Base-by-base conservation (phyloP, 2,113 vertebrate genomes). In the Talpa occidentalis region DNA sequence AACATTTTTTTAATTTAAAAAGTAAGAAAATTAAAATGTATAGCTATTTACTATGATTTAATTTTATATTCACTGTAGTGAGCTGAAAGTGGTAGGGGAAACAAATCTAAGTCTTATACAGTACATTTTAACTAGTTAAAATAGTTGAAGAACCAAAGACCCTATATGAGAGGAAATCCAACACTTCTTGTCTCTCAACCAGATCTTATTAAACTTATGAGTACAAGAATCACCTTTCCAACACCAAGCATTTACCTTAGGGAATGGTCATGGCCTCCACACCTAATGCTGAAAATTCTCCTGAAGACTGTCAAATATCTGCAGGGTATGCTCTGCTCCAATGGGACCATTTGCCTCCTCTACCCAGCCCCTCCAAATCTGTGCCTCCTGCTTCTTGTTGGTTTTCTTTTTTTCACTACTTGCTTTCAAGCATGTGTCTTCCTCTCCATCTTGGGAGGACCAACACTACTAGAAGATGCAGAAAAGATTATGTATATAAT, bases 141-240 rank as follows among this genome's bases (percentile, higher is more conserved):
- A 32, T 2, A 84, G 47, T 59, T 60, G 52, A 88, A 79, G 78
- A 79, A 69, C 74, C 52, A 77, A 70, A 91, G 73, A 83, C 37
- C 3, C 59, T 24, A 12, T 5, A 6, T 44, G 28, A 84, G 24
- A 44, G 42, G 6, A 79, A 84, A 44, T 69, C 4, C 42, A 84
- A 59, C 42, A 73, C 72, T 56, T 56, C 32, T 28, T 59, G 24
- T 28, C 54, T 86, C 81, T 62, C 78, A 83, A 78, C 52, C 17
- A 35, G 59, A 15, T 77, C 86, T 69, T 10, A 0, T 32, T 72
- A 77, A 79, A 87, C 32, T 32, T 56, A 88, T 40, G 12, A 70
- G 2, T 12, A 5, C 0, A 56, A 2, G 19, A 72, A 83, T 79
- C 54, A 47, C 9, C 30, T 24, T 44, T 64, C 54, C 78, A 76